Evolutionary conservation across 92 coral and sea anemone genomes (phyloP), one percentile per base, ranked within the genome.

Genomic region (Actinostola sp.): DNA sequence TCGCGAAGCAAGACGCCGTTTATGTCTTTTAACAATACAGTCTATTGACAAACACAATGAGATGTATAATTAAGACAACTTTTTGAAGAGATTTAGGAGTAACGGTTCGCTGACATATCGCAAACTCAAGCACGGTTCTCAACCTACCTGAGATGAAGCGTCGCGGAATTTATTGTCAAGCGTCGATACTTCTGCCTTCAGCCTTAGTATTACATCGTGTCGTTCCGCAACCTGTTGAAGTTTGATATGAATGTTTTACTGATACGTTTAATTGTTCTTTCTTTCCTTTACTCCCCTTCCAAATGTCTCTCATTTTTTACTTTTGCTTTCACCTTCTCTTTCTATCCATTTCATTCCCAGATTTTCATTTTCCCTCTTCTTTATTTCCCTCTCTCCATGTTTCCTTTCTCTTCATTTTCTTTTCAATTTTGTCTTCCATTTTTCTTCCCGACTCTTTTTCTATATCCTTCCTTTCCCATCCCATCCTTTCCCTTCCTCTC

Each of bases 171-270:
- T 82, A 57, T 88, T 84, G 36, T 92, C 97, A 57, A 92, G 64
- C 0, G 92, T 11, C 17, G 95, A 82, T 2, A 95, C 28, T 55
- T 95, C 97, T 10, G 80, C 55, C 66, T 89, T 95, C 61, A 85
- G 79, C 71, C 83, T 88, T 43, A 95, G 72, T 61, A 95, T 95
- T 16, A 82, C 79, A 60, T 92, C 99, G 61, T 95, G 99, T 27
- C 99, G 90, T 63, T 95, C 99, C 1, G 99, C 99, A 41, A 95
- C 97, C 98, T 93, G 52, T 20, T 27, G 43, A 36, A 17, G 21
- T 13, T 8, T 48, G 17, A 16, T 6, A 38, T 13, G 28, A 72
- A 17, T 12, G 25, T 17, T 64, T 8, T 21, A 31, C 2, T 48
- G 13, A 17, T 48, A 4, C 3, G 19, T 4, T 48, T 8, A 48